Conservation (phyloP, 2,888 invertebrate genomes). For the Sicus ferrugineus region DNA sequence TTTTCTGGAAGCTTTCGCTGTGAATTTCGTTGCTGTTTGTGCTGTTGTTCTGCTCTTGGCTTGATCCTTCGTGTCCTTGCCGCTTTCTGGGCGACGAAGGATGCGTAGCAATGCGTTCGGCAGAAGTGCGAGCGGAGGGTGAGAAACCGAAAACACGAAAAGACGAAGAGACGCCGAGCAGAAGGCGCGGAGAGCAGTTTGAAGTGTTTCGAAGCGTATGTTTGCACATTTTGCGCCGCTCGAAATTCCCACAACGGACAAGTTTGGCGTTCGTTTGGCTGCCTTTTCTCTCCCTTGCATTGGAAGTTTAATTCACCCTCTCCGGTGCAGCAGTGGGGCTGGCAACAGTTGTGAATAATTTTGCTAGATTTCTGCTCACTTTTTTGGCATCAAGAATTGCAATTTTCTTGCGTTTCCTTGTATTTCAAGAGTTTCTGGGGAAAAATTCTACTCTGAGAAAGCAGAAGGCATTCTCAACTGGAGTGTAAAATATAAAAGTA, state of each 20-base stretch:
- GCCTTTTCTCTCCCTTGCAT: background rate
- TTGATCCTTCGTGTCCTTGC: background rate
- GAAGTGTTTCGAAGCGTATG: conserved; percentile 19
- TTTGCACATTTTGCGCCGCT: conserved; percentile 17
- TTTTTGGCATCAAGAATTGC: too few relatives aligned
- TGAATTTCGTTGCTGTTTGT: background rate
- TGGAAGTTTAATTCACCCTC: background rate
- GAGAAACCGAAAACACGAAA: background rate
- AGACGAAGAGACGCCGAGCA: background rate
- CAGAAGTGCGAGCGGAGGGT: background rate
- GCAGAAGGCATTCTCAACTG: too few relatives aligned
- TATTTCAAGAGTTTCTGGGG: too few relatives aligned
- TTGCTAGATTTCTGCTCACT: background rate
- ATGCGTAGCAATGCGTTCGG: too few relatives aligned
- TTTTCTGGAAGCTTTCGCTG: conserved; percentile 6
- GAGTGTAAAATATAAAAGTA: too few relatives aligned
- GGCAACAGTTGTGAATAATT: background rate
- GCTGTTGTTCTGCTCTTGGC: background rate
- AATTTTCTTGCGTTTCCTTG: too few relatives aligned
- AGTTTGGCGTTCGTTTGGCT: conserved; percentile 3
- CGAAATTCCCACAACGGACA: conserved; percentile 1
- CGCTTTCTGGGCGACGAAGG: background rate
- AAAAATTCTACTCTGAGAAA: too few relatives aligned
- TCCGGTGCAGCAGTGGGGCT: too few relatives aligned
- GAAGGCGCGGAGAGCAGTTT: background rate